A percentile compares a stretch with the other conserved stretches of the same genome.
phyloP scores from a whole-genome alignment of 2,797 vertebrate genomes.

The Otus scops region DNA sequence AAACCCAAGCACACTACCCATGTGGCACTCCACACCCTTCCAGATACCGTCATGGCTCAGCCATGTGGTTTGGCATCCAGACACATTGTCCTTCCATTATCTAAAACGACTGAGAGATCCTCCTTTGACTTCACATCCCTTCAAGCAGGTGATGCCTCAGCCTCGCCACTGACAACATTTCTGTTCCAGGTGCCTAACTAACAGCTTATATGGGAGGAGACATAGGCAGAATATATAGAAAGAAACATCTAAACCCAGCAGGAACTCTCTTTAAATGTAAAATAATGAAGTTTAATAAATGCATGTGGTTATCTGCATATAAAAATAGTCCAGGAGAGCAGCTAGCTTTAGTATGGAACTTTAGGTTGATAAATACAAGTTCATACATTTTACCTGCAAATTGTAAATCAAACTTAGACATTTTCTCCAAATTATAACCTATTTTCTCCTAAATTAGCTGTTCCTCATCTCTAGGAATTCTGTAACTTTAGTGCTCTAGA shows the following conservation, averaged over 20 bases:
- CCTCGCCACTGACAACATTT: background rate
- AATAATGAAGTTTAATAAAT: background rate
- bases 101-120: background rate
- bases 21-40: rapidly evolving
- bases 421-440: background rate
- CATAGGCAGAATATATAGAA: background rate
- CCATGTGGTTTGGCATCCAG: background rate
- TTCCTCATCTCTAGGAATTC: background rate
- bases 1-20: rapidly evolving
- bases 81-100: background rate
- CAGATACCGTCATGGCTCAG: background rate
- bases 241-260: background rate
- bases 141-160: background rate
- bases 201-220: background rate
- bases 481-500: background rate
- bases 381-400: background rate
- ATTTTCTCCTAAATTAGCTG: background rate
- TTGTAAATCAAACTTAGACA: background rate
- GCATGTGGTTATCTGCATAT: background rate
- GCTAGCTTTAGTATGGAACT: background rate
- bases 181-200: background rate
- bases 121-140: background rate
- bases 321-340: background rate
- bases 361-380: background rate
- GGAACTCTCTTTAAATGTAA: background rate